phyloP scores from a whole-genome alignment of 2,888 invertebrate species.

The Priocnemis perturbator region DNA sequence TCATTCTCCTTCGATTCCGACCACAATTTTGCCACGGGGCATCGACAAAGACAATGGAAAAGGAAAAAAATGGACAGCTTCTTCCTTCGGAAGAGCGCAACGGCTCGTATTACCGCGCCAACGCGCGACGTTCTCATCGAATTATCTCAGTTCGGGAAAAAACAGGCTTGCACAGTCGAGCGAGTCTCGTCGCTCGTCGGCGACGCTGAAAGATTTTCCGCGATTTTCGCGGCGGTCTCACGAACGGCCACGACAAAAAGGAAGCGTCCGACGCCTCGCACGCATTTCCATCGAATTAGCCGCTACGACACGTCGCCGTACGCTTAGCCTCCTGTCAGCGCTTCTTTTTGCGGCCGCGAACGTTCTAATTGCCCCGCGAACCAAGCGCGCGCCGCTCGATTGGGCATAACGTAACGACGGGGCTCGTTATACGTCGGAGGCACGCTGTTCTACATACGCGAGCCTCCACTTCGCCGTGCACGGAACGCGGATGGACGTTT shows the following conservation, averaged over 20 bases:
- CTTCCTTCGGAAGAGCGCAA: no score
- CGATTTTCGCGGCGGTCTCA: conserved; percentile 16
- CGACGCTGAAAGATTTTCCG: not conserved
- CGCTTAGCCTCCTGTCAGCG: not conserved
- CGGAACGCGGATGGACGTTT: no score
- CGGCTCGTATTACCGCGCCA: no score
- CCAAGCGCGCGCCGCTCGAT: conserved; percentile 42
- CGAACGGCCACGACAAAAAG: conserved; percentile 27
- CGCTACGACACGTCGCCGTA: conserved; percentile 25
- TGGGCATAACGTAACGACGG: conserved; percentile 22
- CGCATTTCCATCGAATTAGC: conserved; percentile 41
- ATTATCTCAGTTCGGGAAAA: no score
- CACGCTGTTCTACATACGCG: conserved; percentile 17
- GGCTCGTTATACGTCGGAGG: conserved; percentile 17
- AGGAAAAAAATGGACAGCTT: no score
- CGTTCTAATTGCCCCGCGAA: conserved; percentile 52
- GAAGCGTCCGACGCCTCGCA: conserved; percentile 23
- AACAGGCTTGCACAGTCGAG: no score
- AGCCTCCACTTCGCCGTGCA: no score
- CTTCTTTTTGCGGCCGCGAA: conserved; percentile 39
- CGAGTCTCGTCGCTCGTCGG: no score
- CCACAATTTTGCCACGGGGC: no score
- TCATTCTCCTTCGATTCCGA: no score
- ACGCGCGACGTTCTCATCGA: no score
- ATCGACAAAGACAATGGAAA: no score